These are phyloP conservation scores for Phyllostomus hastatus DNA, from an alignment of 2,113 vertebrate genomes.

Conservation along the genomic window DNA sequence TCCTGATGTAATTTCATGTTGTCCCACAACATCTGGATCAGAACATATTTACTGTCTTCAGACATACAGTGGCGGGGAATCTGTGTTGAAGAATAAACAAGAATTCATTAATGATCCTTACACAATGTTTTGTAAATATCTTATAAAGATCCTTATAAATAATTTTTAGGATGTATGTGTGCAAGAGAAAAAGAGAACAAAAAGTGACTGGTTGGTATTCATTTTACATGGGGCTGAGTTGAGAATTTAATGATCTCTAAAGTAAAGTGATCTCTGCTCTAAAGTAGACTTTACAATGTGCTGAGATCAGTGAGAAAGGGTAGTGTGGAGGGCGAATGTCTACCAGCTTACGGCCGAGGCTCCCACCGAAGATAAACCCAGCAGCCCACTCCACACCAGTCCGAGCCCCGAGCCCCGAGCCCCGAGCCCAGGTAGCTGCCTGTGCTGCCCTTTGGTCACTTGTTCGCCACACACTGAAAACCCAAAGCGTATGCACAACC, in stretches of 20 bases:
- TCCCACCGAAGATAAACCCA: not conserved
- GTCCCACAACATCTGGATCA: conserved; percentile 98
- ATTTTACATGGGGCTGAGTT: not conserved
- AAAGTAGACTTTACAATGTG: not conserved
- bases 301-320: not conserved
- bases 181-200: not conserved
- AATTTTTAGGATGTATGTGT: not conserved
- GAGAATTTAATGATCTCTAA: conserved; percentile 3
- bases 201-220: not conserved
- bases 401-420: not conserved
- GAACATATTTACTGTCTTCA: conserved; percentile 96
- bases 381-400: not conserved
- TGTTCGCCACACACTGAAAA: not conserved
- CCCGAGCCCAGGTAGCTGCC: not conserved
- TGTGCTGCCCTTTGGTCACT: not conserved
- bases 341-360: not conserved
- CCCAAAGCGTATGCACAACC: not conserved
- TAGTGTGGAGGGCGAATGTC: not conserved
- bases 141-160: conserved; percentile 8
- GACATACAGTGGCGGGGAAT: conserved; percentile 88
- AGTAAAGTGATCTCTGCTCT: not conserved
- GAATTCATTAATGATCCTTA: conserved; percentile 39
- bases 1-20: conserved; percentile 97
- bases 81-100: conserved; percentile 77
- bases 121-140: conserved; percentile 36